phyloP scores from a whole-genome alignment of 2,113 vertebrate genomes.

The Callipepla squamata region DNA sequence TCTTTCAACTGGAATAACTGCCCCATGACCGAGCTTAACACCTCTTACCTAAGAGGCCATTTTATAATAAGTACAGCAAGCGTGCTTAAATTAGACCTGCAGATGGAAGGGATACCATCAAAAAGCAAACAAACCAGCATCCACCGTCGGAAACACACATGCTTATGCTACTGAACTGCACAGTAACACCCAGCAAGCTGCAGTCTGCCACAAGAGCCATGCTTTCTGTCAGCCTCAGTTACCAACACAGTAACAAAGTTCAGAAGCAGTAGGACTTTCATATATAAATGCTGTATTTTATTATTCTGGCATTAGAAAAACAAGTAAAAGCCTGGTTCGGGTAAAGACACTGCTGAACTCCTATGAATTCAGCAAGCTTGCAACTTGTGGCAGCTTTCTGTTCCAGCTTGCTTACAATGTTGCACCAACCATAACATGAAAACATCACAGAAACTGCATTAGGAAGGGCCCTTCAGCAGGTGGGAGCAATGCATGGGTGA shows the following conservation, averaged over 20 bases:
- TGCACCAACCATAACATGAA: background rate
- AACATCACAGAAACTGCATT: background rate
- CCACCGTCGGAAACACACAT: background rate
- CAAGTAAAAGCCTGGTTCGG: background rate
- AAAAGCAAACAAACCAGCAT: background rate
- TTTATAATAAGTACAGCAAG: conserved; percentile 26
- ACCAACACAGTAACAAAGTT: background rate
- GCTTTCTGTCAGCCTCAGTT: background rate
- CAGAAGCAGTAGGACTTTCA: background rate
- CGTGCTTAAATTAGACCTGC: background rate
- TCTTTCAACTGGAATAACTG: conserved; percentile 2
- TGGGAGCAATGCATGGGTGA: background rate
- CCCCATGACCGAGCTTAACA: conserved; percentile 40
- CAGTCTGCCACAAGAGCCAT: background rate
- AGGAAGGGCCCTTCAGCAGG: background rate
- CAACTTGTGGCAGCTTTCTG: background rate
- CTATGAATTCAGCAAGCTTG: background rate
- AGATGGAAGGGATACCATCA: background rate
- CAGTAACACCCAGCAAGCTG: background rate
- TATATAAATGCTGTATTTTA: background rate
- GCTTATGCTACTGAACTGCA: background rate
- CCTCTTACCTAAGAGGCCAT: conserved; percentile 4
- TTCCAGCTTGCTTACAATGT: background rate
- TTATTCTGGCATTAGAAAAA: background rate
- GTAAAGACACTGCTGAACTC: background rate